These are phyloP conservation scores for Antheraea assamensis DNA, from an alignment of 2,888 invertebrate genomes.

Conservation along the genomic window DNA sequence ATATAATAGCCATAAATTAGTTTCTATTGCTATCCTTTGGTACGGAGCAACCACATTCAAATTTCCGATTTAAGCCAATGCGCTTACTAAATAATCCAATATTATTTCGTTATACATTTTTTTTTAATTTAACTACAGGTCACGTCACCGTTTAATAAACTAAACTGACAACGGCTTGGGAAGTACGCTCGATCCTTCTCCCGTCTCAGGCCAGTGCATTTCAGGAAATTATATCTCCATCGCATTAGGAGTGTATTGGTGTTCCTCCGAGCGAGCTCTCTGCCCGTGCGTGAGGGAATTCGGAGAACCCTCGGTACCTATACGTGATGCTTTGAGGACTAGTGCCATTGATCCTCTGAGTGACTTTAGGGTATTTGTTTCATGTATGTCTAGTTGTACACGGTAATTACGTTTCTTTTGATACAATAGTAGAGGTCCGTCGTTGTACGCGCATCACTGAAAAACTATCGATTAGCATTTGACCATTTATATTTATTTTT, in stretches of 20 bases:
- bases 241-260: slow-evolving; percentile 71
- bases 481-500: too few relatives aligned
- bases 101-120: too few relatives aligned
- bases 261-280: slow-evolving; percentile 70
- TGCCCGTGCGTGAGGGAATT: slow-evolving; percentile 72
- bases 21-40: too few relatives aligned
- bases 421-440: too few relatives aligned
- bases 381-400: background rate
- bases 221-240: slow-evolving; percentile 76
- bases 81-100: background rate
- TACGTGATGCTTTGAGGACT: slow-evolving; percentile 37
- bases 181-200: slow-evolving; percentile 66
- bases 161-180: slow-evolving; percentile 63
- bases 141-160: slow-evolving; percentile 52
- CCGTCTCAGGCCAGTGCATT: slow-evolving; percentile 72
- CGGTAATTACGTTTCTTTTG: background rate
- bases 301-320: slow-evolving; percentile 36
- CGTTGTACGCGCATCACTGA: too few relatives aligned
- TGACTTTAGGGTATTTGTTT: slow-evolving; percentile 26
- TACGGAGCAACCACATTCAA: background rate
- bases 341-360: slow-evolving; percentile 48
- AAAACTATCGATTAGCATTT: too few relatives aligned
- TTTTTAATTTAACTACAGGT: slow-evolving; percentile 15
- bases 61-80: background rate
- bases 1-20: too few relatives aligned